Percentiles rank a stretch among this genome's conserved stretches.
These are phyloP conservation scores for Eulemur rufifrons DNA, from an alignment of 2,113 vertebrate genomes.

Conservation along the genomic window DNA sequence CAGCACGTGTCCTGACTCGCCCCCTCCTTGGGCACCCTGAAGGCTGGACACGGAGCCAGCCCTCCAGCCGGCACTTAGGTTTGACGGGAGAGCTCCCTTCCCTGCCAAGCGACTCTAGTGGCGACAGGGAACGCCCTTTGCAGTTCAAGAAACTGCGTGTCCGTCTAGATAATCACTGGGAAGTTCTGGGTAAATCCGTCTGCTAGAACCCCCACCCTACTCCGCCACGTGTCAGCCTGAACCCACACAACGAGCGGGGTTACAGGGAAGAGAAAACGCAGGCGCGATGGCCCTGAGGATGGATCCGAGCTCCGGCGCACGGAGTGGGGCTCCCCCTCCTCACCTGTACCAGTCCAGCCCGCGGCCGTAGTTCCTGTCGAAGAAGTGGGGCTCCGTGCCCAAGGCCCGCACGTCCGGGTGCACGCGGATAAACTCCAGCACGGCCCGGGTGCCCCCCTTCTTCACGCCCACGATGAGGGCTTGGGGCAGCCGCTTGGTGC, in stretches of 20 bases:
- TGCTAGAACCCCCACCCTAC: neutral
- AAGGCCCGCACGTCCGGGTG: conserved; percentile 96
- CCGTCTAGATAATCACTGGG: neutral
- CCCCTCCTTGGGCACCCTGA: neutral
- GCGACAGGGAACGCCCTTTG: neutral
- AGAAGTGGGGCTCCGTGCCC: conserved; percentile 97
- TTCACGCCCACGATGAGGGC: conserved; percentile 96
- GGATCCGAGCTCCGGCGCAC: neutral
- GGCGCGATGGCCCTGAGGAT: neutral
- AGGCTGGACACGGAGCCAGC: neutral
- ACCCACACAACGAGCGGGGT: neutral
- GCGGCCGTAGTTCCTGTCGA: conserved; percentile 95
- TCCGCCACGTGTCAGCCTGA: neutral
- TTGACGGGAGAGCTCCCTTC: neutral
- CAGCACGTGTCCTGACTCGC: neutral
- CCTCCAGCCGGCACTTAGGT: neutral
- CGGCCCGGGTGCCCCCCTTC: conserved; percentile 96
- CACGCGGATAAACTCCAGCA: conserved; percentile 97
- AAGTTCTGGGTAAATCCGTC: conserved; percentile 22
- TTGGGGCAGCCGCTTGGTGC: conserved; percentile 91
- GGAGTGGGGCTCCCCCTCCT: conserved; percentile 51
- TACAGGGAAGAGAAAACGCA: neutral
- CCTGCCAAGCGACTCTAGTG: neutral
- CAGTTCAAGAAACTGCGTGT: neutral
- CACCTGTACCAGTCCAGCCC: conserved; percentile 98